Evolutionary conservation across 2,888 invertebrate genomes (phyloP).

Genomic region (Erannis defoliaria): DNA sequence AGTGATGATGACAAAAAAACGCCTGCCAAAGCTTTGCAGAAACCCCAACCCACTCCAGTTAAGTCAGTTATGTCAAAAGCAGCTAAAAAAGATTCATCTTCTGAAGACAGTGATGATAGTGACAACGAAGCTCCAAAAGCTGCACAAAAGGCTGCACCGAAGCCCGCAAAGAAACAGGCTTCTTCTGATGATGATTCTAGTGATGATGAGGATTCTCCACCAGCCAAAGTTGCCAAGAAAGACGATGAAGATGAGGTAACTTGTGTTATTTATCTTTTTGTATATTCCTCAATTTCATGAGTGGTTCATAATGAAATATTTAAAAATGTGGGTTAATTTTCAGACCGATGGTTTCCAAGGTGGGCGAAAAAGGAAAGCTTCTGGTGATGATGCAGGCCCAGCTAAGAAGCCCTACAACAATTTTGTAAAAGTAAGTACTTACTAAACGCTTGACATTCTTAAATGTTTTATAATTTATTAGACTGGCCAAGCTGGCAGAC

Average conservation of each 20-base stretch:
- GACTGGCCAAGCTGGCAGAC: no score
- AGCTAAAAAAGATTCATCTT: slow-evolving; percentile 56
- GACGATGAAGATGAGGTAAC: slow-evolving; percentile 52
- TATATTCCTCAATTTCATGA: not conserved
- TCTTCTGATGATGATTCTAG: slow-evolving; percentile 54
- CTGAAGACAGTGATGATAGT: slow-evolving; percentile 64
- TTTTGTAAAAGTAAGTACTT: slow-evolving; percentile 88
- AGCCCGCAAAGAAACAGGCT: slow-evolving; percentile 42
- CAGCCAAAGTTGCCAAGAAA: slow-evolving; percentile 49
- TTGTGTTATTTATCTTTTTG: not conserved
- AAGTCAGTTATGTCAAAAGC: slow-evolving; percentile 48
- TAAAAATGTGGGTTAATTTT: slow-evolving; percentile 15
- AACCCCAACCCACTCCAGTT: slow-evolving; percentile 52
- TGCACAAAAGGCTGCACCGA: slow-evolving; percentile 41
- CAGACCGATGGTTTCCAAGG: slow-evolving; percentile 56
- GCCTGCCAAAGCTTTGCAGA: slow-evolving; percentile 46
- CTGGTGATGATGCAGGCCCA: slow-evolving; percentile 69
- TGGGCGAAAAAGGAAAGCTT: slow-evolving; percentile 79
- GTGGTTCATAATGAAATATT: not conserved
- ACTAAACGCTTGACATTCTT: not conserved
- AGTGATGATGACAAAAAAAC: slow-evolving; percentile 67
- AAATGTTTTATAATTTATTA: no score
- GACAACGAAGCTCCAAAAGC: slow-evolving; percentile 46
- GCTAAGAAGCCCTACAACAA: slow-evolving; percentile 89
- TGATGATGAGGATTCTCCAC: slow-evolving; percentile 47